These are phyloP conservation scores for Drosophila dives DNA, from an alignment of 2,888 invertebrate species.

Conservation along the genomic window DNA sequence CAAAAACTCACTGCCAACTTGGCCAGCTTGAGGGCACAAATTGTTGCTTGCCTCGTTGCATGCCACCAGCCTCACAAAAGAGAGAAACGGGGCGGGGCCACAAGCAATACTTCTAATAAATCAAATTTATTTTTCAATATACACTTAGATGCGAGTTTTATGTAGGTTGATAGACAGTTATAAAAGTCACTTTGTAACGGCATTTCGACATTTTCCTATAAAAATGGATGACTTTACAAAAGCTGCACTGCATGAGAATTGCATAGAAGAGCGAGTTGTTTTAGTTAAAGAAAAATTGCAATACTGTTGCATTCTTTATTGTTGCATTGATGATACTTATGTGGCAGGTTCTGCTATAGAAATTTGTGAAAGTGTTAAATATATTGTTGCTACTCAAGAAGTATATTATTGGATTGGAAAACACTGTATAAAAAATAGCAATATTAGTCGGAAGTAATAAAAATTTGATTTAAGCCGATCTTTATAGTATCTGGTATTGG, in stretches of 20 bases:
- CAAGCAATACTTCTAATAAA: conserved; percentile 48
- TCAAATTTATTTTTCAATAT: conserved; percentile 71
- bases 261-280: not conserved
- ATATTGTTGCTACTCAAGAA: not conserved
- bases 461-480: not conserved
- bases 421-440: not conserved
- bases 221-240: conserved; percentile 8
- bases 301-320: too few relatives aligned
- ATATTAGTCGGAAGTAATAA: not conserved
- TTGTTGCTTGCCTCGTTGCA: conserved; percentile 33
- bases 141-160: conserved; percentile 46
- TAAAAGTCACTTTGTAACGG: conserved; percentile 25
- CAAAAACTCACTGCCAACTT: conserved; percentile 35
- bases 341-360: not conserved
- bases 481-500: not conserved
- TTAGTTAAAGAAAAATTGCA: not conserved
- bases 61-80: conserved; percentile 1
- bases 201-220: conserved; percentile 16
- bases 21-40: conserved; percentile 37
- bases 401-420: not conserved
- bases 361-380: not conserved
- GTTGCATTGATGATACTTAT: not conserved
- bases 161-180: conserved; percentile 22
- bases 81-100: not conserved
- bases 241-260: conserved; percentile 14